phyloP scores from a whole-genome alignment of 1,140 invertebrate species.

The Rhyacophila brunnea region DNA sequence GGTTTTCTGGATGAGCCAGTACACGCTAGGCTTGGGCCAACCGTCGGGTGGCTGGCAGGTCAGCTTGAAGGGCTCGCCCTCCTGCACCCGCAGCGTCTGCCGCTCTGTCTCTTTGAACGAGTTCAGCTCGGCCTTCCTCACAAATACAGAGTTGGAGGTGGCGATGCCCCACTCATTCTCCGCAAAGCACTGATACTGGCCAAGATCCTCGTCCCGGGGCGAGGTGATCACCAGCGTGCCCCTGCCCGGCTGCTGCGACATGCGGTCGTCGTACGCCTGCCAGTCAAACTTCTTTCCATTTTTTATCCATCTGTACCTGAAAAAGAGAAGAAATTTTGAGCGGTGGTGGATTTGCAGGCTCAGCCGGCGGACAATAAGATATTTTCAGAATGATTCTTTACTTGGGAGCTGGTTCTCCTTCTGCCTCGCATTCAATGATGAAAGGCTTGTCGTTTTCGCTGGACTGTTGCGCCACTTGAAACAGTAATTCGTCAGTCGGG shows the following conservation, averaged over 20 bases:
- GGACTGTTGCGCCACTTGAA: conserved; percentile 79
- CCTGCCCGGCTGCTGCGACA: conserved; percentile 86
- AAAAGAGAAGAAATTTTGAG: background rate
- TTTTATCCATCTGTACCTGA: conserved; percentile 92
- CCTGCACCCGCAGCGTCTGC: conserved; percentile 65
- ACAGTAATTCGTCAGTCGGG: conserved; percentile 83
- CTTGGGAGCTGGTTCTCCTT: conserved; percentile 86
- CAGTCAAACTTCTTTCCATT: conserved; percentile 91
- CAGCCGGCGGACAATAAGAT: no score
- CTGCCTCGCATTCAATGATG: conserved; percentile 91
- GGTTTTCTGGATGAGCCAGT: conserved; percentile 85
- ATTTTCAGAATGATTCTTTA: no score
- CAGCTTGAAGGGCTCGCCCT: conserved; percentile 85
- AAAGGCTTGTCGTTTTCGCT: conserved; percentile 92
- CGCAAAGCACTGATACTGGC: conserved; percentile 97
- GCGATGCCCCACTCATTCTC: conserved; percentile 92
- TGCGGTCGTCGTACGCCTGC: conserved; percentile 88
- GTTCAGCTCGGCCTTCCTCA: conserved; percentile 91
- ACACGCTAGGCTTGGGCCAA: conserved; percentile 90
- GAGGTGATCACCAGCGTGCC: conserved; percentile 88
- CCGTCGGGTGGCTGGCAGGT: conserved; percentile 89
- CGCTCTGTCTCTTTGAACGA: conserved; percentile 77
- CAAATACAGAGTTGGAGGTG: conserved; percentile 91
- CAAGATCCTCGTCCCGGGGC: conserved; percentile 88
- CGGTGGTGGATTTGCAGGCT: background rate